These are phyloP conservation scores for Drosophila robusta DNA, from an alignment of 2,888 invertebrate species.

Conservation along the genomic window DNA sequence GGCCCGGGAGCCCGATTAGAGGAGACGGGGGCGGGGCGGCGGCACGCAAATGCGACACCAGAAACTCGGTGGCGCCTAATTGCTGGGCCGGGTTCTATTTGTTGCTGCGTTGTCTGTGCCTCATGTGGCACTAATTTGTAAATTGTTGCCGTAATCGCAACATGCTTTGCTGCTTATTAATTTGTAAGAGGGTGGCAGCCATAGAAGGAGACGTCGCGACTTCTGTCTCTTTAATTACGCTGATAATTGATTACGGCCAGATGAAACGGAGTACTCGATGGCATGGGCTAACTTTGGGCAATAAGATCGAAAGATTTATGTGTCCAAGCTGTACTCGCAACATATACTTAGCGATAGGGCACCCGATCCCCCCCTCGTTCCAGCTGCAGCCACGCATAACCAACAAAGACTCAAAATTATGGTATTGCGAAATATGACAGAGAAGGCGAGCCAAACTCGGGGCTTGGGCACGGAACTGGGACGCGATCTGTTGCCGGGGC, in stretches of 20 bases:
- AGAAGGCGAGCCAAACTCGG: constrained; percentile 55
- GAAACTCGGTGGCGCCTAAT: constrained; percentile 58
- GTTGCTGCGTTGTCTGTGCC: constrained; percentile 54
- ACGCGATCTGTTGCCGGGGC: constrained; percentile 18
- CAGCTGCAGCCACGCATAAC: constrained; percentile 72
- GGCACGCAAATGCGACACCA: constrained; percentile 32
- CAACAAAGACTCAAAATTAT: constrained; percentile 63
- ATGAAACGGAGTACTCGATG: constrained; percentile 24
- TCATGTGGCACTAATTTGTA: constrained; percentile 79
- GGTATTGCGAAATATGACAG: constrained; percentile 76
- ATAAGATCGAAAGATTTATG: constrained; percentile 68
- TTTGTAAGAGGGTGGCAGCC: constrained; percentile 66
- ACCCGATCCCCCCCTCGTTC: background rate
- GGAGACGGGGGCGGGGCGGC: background rate
- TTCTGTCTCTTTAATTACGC: constrained; percentile 67
- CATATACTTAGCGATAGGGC: constrained; percentile 21
- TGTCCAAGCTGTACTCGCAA: constrained; percentile 11
- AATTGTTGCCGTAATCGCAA: constrained; percentile 79
- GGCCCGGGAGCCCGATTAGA: constrained; percentile 24
- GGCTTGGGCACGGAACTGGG: constrained; percentile 16
- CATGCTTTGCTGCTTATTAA: constrained; percentile 74
- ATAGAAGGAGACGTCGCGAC: constrained; percentile 40
- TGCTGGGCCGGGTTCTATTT: constrained; percentile 44
- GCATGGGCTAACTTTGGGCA: constrained; percentile 42
- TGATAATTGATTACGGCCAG: constrained; percentile 69